These are phyloP conservation scores for Rhyacichthys aspro DNA, from an alignment of 2,797 vertebrate genomes.

Conservation along the genomic window DNA sequence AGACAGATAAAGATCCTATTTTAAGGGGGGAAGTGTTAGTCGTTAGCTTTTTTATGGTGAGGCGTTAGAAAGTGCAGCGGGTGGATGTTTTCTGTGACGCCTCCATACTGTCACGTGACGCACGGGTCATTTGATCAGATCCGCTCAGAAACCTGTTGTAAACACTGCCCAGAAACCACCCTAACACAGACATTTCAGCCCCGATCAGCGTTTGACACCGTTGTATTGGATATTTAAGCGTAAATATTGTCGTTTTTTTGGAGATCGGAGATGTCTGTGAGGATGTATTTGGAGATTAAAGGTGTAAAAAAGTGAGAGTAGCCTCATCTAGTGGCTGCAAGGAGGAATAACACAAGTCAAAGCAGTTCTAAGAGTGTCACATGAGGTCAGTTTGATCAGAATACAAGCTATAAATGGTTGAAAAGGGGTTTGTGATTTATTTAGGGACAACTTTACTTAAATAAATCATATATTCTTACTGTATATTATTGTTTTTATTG, in stretches of 20 bases:
- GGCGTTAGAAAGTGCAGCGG: slow-evolving; percentile 23
- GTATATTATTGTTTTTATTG: no score
- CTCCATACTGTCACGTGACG: slow-evolving; percentile 88
- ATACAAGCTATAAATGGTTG: no score
- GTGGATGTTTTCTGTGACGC: slow-evolving; percentile 78
- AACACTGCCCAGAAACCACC: slow-evolving; percentile 6
- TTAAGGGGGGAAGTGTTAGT: slow-evolving; percentile 29
- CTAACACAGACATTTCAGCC: no score
- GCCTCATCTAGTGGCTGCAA: background rate
- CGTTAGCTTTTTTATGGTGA: slow-evolving; percentile 45
- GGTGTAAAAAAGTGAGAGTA: no score
- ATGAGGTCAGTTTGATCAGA: background rate
- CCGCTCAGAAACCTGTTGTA: background rate
- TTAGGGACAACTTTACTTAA: no score
- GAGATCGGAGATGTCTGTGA: background rate
- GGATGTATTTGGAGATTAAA: no score
- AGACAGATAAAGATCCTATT: background rate
- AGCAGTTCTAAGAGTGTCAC: background rate
- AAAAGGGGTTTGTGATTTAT: no score
- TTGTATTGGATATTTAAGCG: background rate
- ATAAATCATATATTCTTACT: no score
- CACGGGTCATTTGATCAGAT: slow-evolving; percentile 63
- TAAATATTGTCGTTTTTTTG: background rate
- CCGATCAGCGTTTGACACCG: no score
- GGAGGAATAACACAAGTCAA: background rate